These are phyloP conservation scores for Pterocles gutturalis DNA, from an alignment of 2,113 vertebrate genomes.

Conservation along the genomic window DNA sequence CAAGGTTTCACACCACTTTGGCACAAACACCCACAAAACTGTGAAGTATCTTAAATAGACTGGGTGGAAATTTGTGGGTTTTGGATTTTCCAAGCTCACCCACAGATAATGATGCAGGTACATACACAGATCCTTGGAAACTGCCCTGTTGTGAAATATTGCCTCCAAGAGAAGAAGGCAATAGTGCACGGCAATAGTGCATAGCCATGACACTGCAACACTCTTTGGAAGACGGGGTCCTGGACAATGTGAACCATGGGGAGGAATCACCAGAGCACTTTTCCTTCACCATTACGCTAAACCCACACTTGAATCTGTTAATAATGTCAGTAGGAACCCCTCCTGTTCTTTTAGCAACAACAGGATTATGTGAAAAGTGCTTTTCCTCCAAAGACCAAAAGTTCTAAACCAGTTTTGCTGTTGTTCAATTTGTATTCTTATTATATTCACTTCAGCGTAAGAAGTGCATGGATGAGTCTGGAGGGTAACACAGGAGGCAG, in stretches of 20 bases:
- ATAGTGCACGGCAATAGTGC: background rate
- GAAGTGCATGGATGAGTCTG: background rate
- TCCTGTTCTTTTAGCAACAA: background rate
- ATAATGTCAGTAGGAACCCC: background rate
- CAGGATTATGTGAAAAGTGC: background rate
- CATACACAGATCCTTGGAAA: background rate
- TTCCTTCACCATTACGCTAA: background rate
- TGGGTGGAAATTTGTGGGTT: background rate
- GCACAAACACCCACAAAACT: conserved; percentile 11
- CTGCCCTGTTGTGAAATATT: background rate
- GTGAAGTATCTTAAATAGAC: background rate
- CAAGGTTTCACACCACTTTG: background rate
- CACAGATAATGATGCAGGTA: background rate
- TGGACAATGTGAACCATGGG: background rate
- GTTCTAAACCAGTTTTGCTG: background rate
- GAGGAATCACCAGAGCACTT: background rate
- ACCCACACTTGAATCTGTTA: background rate
- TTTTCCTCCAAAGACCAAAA: background rate
- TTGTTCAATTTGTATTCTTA: conserved; percentile 21
- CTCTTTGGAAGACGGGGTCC: background rate
- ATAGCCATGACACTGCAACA: background rate
- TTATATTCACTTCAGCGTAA: background rate
- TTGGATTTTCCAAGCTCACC: background rate
- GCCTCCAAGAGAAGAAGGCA: background rate
- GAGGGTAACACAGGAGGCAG: background rate